Evolutionary conservation across 2,113 vertebrate species (phyloP), one percentile per base, ranked within the genome.

Genomic region (Poeciliopsis prolifica): DNA sequence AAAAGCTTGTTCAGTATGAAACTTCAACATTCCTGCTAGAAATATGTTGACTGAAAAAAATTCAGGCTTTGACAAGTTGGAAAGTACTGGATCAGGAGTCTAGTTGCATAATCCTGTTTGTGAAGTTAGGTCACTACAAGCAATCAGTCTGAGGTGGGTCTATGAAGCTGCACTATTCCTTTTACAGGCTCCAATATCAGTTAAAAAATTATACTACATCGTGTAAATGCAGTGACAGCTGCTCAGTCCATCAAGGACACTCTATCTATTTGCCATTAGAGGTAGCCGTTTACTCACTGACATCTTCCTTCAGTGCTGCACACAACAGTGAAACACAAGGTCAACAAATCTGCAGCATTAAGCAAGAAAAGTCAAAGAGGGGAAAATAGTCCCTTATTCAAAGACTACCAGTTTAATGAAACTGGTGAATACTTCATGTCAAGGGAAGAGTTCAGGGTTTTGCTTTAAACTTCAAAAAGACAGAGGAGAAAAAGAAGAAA

Each of bases 301-400:
- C 69, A 40, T 54, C 54, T 75, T 29, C 30, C 66, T 33, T 74
- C 72, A 75, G 28, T 74, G 44, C 17, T 22, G 12, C 29, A 3
- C 26, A 35, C 24, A 35, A 77, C 72, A 77, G 76, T 13, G 61
- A 61, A 74, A 71, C 76, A 40, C 33, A 26, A 76, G 82, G 86
- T 75, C 76, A 76, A 66, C 65, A 54, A 70, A 67, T 60, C 61
- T 9, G 42, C 22, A 12, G 67, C 77, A 48, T 72, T 69, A 29
- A 70, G 77, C 70, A 22, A 62, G 84, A 70, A 74, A 81, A 70
- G 75, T 76, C 72, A 80, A 84, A 78, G 68, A 77, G 68, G 68
- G 61, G 22, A 65, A 83, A 84, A 77, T 58, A 30, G 87, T 86
- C 73, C 74, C 68, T 78, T 80, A 80, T 86, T 87, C 76, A 86